phyloP scores from a whole-genome alignment of 2,888 invertebrate genomes.

The Melanostoma mellinum region DNA sequence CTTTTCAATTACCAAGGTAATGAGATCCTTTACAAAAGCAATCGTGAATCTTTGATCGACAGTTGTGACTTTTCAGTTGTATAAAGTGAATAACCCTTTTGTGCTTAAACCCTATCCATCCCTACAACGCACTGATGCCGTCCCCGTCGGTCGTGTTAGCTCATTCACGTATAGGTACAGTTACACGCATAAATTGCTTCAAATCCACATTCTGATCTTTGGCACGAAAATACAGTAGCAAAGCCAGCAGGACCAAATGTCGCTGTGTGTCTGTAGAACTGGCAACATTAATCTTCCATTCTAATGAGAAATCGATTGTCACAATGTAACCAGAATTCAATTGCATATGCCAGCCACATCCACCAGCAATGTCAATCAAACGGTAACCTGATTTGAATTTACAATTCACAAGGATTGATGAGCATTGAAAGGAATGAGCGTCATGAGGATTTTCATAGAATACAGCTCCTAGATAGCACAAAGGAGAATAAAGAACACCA shows the following conservation, averaged over 20 bases:
- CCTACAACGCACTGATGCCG: neutral
- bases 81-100: slow-evolving; percentile 45
- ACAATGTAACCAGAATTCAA: slow-evolving; percentile 73
- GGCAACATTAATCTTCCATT: slow-evolving; percentile 71
- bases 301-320: slow-evolving; percentile 73
- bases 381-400: slow-evolving; percentile 72
- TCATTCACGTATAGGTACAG: slow-evolving; percentile 16
- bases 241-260: slow-evolving; percentile 17
- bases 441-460: slow-evolving; percentile 41
- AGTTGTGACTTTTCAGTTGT: slow-evolving; percentile 33
- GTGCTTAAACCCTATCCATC: slow-evolving; percentile 12
- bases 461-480: slow-evolving; percentile 47
- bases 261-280: slow-evolving; percentile 13
- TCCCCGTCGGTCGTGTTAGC: slow-evolving; percentile 37
- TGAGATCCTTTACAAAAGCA: slow-evolving; percentile 16
- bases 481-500: slow-evolving; percentile 66
- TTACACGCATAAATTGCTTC: slow-evolving; percentile 18
- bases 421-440: slow-evolving; percentile 54
- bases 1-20: slow-evolving; percentile 8
- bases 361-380: slow-evolving; percentile 71
- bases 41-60: slow-evolving; percentile 31
- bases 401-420: slow-evolving; percentile 72
- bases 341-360: slow-evolving; percentile 73
- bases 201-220: slow-evolving; percentile 50
- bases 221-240: slow-evolving; percentile 54